Conservation (phyloP, 1,140 invertebrate genomes). For the Trichonephila clavata region DNA sequence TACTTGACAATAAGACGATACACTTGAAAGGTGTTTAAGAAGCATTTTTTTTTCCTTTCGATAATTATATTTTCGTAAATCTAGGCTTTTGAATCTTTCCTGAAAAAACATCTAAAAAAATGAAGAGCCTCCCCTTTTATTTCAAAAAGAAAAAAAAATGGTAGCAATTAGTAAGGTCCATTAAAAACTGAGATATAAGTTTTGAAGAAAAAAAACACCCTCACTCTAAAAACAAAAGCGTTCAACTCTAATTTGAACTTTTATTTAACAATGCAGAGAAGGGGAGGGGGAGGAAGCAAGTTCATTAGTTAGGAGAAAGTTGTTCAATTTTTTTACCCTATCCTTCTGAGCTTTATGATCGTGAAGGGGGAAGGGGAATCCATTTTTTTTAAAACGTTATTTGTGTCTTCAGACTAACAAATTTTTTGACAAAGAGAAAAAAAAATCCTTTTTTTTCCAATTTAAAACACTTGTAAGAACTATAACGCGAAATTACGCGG, state of each 20-base stretch:
- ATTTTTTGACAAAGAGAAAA: not conserved
- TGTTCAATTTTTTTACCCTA: slow-evolving; percentile 4
- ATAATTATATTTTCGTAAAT: not conserved
- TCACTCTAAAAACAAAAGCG: slow-evolving; percentile 38
- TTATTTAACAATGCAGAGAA: slow-evolving; percentile 22
- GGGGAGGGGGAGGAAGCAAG: not conserved
- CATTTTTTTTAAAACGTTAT: slow-evolving; percentile 30
- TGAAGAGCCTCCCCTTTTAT: not conserved
- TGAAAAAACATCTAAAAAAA: not conserved
- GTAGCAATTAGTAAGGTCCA: slow-evolving; percentile 51
- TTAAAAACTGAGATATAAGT: slow-evolving; percentile 38
- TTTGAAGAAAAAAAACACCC: not conserved
- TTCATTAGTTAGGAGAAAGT: slow-evolving; percentile 52
- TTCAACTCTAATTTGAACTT: slow-evolving; percentile 49
- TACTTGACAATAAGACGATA: too few species aligned
- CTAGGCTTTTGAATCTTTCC: not conserved
- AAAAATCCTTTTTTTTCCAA: not conserved
- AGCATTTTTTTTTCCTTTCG: not conserved
- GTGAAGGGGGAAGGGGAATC: not conserved
- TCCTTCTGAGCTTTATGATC: slow-evolving; percentile 9
- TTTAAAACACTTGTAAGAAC: slow-evolving; percentile 45
- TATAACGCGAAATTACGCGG: slow-evolving; percentile 14
- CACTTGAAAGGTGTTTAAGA: too few species aligned
- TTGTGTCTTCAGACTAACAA: not conserved
- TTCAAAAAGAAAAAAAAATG: slow-evolving; percentile 21